Conservation (phyloP, 1,140 invertebrate species). For the Belonocnema kinseyi region DNA sequence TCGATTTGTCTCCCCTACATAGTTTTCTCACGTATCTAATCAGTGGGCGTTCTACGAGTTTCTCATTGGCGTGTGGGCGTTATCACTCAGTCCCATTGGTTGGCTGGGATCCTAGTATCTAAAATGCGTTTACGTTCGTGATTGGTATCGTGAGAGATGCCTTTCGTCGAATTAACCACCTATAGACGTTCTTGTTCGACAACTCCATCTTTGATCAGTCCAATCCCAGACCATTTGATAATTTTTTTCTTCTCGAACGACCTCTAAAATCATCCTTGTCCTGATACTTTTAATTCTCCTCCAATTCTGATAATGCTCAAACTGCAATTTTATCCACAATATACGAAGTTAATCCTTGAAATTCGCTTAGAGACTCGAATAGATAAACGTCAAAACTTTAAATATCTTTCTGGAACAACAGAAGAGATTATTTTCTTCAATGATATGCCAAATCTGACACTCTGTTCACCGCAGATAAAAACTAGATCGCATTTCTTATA, state of each 20-base stretch:
- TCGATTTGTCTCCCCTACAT: conserved; percentile 61
- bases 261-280: conserved; percentile 15
- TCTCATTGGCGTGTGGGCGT: conserved; percentile 71
- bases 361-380: too few species aligned
- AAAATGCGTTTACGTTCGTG: conserved; percentile 47
- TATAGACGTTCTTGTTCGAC: conserved; percentile 33
- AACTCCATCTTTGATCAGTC: conserved; percentile 28
- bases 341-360: background rate
- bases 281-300: background rate
- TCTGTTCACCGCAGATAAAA: too few species aligned
- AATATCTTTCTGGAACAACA: too few species aligned
- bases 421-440: too few species aligned
- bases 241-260: background rate
- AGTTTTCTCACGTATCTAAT: conserved; percentile 67
- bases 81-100: conserved; percentile 64
- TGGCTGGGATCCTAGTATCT: conserved; percentile 48
- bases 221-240: background rate
- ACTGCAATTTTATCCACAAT: too few species aligned
- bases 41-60: conserved; percentile 69
- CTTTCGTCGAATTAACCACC: conserved; percentile 9
- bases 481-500: too few species aligned
- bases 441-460: too few species aligned
- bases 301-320: too few species aligned
- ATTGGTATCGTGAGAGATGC: conserved; percentile 39
- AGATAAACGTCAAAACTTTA: too few species aligned